phyloP scores from a whole-genome alignment of 1,140 invertebrate species.

The Trichoplusia ni region DNA sequence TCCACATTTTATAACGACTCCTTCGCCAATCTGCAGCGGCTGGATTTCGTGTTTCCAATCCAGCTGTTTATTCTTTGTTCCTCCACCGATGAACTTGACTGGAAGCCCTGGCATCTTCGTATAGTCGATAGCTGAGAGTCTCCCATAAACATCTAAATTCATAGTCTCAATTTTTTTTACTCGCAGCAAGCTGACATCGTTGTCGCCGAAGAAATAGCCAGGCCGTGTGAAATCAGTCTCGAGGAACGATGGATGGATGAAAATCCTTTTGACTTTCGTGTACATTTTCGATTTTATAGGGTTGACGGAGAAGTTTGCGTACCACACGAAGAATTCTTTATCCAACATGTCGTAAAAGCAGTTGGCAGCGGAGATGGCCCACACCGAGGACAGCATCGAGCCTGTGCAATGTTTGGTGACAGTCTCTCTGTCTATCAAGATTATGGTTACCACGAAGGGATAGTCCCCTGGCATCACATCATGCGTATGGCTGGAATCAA shows the following conservation, averaged over 20 bases:
- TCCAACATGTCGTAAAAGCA: not conserved
- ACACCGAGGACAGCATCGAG: not conserved
- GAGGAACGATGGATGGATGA: not conserved
- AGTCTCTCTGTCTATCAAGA: not conserved
- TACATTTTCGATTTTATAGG: not conserved
- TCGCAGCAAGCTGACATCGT: not conserved
- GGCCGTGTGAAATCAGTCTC: not conserved
- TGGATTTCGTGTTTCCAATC: too few relatives aligned
- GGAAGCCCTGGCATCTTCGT: not conserved
- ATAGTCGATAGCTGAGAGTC: not conserved
- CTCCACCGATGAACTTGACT: not conserved
- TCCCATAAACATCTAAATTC: not conserved
- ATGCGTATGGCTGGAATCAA: not conserved
- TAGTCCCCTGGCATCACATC: not conserved
- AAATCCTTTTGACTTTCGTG: not conserved
- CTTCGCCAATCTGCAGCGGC: not conserved
- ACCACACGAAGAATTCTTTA: not conserved
- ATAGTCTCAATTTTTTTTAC: not conserved
- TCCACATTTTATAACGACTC: not conserved
- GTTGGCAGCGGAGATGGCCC: not conserved
- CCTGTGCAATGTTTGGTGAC: not conserved
- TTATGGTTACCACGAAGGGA: not conserved
- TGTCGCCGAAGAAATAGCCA: not conserved
- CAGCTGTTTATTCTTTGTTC: not conserved
- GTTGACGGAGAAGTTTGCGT: not conserved